Conservation (phyloP, 2,797 vertebrate genomes). For the Apogon talboti region DNA sequence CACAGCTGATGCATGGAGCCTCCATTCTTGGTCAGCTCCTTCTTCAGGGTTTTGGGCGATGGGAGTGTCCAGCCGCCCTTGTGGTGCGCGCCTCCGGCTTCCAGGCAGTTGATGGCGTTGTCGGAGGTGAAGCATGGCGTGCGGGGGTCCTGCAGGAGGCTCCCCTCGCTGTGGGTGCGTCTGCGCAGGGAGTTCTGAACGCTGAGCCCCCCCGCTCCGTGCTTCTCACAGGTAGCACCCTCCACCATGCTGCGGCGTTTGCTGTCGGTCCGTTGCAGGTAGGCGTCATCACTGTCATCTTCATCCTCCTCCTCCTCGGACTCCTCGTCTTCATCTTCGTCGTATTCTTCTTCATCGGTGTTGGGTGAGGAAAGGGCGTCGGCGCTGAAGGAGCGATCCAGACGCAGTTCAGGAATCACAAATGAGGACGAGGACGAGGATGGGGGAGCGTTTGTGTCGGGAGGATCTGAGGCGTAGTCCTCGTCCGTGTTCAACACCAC, state of each 20-base stretch:
- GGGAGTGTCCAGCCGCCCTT: constrained; percentile 88
- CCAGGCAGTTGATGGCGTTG: constrained; percentile 92
- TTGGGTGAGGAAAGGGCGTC: constrained; percentile 80
- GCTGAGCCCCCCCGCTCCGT: constrained; percentile 83
- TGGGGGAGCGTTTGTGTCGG: constrained; percentile 79
- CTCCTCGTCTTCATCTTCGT: constrained; percentile 85
- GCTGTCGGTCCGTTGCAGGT: constrained; percentile 82
- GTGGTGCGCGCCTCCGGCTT: constrained; percentile 75
- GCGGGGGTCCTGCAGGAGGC: constrained; percentile 92
- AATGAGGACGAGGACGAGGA: constrained; percentile 87
- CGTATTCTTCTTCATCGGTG: constrained; percentile 82
- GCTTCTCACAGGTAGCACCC: constrained; percentile 83
- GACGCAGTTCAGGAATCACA: constrained; percentile 90
- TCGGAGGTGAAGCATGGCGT: constrained; percentile 92
- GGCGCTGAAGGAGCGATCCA: constrained; percentile 88
- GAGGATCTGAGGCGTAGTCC: constrained; percentile 76
- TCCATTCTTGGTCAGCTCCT: constrained; percentile 91
- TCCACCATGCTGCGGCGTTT: constrained; percentile 95
- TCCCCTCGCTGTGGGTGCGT: constrained; percentile 96
- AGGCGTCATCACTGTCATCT: constrained; percentile 89
- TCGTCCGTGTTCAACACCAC: constrained; percentile 75
- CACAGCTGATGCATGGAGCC: constrained; percentile 95
- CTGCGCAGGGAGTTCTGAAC: constrained; percentile 92
- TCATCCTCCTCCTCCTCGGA: constrained; percentile 85
- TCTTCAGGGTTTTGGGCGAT: constrained; percentile 93